A percentile compares a stretch with the other conserved stretches of the same genome.
Evolutionary conservation across 2,113 vertebrate genomes (phyloP).

Genomic region (Neopipo cinnamomea): DNA sequence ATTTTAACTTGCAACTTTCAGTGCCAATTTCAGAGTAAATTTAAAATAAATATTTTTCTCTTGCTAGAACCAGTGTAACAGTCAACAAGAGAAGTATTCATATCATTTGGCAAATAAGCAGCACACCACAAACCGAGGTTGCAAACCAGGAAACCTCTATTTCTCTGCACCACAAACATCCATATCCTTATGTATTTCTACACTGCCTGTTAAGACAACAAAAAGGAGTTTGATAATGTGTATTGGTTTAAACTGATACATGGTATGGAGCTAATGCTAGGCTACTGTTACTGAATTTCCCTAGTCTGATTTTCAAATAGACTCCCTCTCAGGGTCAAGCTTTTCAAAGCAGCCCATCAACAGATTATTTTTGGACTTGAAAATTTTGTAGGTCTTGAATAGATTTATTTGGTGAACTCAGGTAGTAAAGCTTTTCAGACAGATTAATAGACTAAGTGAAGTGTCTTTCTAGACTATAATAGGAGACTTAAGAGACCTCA

Average conservation of each 20-base stretch:
- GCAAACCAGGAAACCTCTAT: not conserved
- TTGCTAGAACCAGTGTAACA: not conserved
- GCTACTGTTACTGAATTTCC: not conserved
- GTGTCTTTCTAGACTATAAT: conserved; percentile 30
- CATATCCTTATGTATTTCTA: not conserved
- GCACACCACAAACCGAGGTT: not conserved
- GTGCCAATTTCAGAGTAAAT: not conserved
- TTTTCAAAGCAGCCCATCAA: not conserved
- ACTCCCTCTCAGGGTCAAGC: not conserved
- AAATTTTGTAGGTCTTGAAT: not conserved
- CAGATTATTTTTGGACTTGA: not conserved
- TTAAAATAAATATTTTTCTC: not conserved
- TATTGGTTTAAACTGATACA: not conserved
- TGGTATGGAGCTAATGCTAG: not conserved
- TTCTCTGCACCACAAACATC: not conserved
- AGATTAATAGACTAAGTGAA: conserved; percentile 53
- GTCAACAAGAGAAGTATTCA: not conserved
- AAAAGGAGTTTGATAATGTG: not conserved
- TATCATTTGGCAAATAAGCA: not conserved
- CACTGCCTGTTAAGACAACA: not conserved
- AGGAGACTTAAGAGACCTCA: not conserved
- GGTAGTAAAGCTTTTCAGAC: not conserved
- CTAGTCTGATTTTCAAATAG: not conserved
- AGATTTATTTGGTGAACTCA: conserved; percentile 39
- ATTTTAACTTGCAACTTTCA: not conserved